Evolutionary conservation across 2,797 vertebrate species (phyloP), one percentile per base, ranked within the genome.

Genomic region (Etheostoma nigrum): DNA sequence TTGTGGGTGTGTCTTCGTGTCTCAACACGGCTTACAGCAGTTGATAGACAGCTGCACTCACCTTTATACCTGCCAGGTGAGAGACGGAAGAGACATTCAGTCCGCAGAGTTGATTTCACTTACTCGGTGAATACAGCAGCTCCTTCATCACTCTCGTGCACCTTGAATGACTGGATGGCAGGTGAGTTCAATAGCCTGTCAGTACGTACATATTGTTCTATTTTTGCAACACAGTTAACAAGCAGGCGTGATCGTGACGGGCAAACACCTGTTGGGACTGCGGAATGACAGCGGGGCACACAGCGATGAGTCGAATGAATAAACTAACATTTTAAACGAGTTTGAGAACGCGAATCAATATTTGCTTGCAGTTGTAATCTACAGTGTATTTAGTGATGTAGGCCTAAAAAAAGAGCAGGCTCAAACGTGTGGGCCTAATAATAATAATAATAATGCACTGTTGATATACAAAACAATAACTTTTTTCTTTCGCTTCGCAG

Each of bases 1-100:
- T 49, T 83, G 86, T 93, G 87, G 90, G 90, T 78, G 89, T 89
- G 90, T 89, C 90, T 89, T 92, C 88, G 25, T 89, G 88, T 93
- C 93, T 89, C 75, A 82, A 90, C 91, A 90, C 87, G 89, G 80
- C 69, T n/a, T 70, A 82, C 65, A 76, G 18, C 45, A 53, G 55
- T 88, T 88, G 86, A 90, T 70, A 86, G 90, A 88, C 90, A 78
- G 82, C 81, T 63, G 76, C 87, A 63, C 66, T 85, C 83, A 75
- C 49, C 76, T 68, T 45, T 78, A 79, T 89, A 90, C 85, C 90
- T 89, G 88, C 85, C 86, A 93, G 91, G 89, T 92, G 86, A 89
- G 81, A 82, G 80, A 44, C 67, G 33, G 49, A 62, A 49, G 54
- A 74, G 66, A 60, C 66, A 33, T 19, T 52, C 67, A 51, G 75